Evolutionary conservation across 1,140 invertebrate species (phyloP), one percentile per base, ranked within the genome.

Genomic region (Hormaphis cornu): DNA sequence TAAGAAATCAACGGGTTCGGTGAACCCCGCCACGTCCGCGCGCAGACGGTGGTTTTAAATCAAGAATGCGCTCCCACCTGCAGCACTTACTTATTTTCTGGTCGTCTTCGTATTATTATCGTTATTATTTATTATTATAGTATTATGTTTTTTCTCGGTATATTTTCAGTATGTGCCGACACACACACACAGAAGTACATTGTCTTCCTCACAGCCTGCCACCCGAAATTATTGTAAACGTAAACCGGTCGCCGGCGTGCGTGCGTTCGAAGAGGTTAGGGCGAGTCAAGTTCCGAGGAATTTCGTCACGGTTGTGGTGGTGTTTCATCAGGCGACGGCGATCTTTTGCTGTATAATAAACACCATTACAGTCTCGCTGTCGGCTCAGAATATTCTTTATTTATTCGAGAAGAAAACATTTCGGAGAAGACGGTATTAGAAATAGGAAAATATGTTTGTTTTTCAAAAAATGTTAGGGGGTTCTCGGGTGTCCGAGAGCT

Each of bases 1-100:
- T 24, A 66, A 50, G 61, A 50, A 48, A 50, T 22, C 24, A 44
- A 66, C n/a, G 61, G 35, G 61, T 66, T 66, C 61, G 44, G 61
- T 66, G 61, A 66, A 66, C 61, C 42, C 61, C 44, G 28, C 33
- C n/a, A n/a, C n/a, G n/a, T n/a, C n/a, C n/a, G n/a, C n/a, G n/a
- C 26, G 37, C 5, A 16, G 26, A 30, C 18, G 18, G 61, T 48
- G 22, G 61, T 35, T 50, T 66, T 20, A 44, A 8, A 66, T 66
- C 44, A 30, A 66, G 44, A 48, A 66, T 48, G 59, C 18, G 44
- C 61, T 16, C 42, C 44, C 33, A 20, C 44, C 61, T 16, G 28
- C 28, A 66, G 33, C 42, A 16, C 10, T 42, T 48, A 14, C 42
- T 46, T 33, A 66, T 8, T 48, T 24, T 66, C 24, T 46, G 59